phyloP scores from a whole-genome alignment of 2,888 invertebrate genomes.

The Dicyrtoma fusca region DNA sequence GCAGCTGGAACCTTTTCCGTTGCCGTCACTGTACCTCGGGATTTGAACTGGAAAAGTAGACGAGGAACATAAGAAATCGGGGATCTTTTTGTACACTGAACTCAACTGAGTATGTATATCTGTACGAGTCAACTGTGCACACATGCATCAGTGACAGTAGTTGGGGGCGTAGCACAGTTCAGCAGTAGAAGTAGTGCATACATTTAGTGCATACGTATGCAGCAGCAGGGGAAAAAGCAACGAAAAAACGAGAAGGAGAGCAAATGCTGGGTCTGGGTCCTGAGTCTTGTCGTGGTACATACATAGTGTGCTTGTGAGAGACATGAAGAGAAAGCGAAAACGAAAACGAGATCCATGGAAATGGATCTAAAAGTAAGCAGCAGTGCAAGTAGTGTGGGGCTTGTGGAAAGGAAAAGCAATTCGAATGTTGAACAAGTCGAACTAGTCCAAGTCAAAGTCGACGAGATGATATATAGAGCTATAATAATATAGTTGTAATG shows the following conservation, averaged over 20 bases:
- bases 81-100: too few relatives aligned
- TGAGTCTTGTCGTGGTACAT: too few relatives aligned
- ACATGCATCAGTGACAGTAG: neutral
- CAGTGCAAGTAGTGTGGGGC: neutral
- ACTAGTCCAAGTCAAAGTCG: neutral
- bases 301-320: neutral
- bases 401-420: neutral
- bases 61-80: neutral
- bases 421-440: neutral
- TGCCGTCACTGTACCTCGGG: neutral
- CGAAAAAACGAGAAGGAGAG: neutral
- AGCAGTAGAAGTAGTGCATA: neutral
- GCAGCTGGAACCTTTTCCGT: too few relatives aligned
- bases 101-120: too few relatives aligned
- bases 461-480: slow-evolving; percentile 7
- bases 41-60: neutral
- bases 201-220: neutral
- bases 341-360: neutral
- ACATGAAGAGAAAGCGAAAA: slow-evolving; percentile 1
- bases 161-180: neutral
- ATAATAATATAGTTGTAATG: neutral
- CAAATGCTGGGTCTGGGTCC: neutral
- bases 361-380: slow-evolving; percentile 5
- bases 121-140: neutral
- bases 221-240: neutral